A percentile compares a stretch with the other conserved stretches of the same genome.
phyloP scores from a whole-genome alignment of 2,797 vertebrate genomes.

The Falco berigora region DNA sequence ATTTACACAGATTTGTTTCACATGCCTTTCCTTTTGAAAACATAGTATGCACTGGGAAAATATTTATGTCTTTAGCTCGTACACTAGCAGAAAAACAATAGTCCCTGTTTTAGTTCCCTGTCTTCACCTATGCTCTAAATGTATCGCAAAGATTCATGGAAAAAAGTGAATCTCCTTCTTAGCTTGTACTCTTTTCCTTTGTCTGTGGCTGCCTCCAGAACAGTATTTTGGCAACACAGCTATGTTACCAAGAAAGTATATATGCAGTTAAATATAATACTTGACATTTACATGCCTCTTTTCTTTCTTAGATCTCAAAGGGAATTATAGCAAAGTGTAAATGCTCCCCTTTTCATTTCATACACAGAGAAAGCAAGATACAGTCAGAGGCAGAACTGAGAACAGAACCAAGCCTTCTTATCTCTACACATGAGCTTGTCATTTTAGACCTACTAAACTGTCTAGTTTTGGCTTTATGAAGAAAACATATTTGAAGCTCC shows the following conservation, averaged over 20 bases:
- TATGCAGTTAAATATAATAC: not conserved
- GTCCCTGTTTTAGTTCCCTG: not conserved
- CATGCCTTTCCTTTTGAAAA: not conserved
- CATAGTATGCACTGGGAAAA: not conserved
- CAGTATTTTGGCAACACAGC: not conserved
- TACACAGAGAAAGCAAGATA: not conserved
- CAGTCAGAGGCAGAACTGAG: not conserved
- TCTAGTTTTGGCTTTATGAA: not conserved
- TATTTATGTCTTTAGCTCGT: not conserved
- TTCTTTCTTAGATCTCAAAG: not conserved
- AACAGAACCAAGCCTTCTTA: not conserved
- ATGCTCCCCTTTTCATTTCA: not conserved
- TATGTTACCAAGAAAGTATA: not conserved
- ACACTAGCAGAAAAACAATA: not conserved
- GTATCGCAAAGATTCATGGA: not conserved
- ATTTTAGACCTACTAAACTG: not conserved
- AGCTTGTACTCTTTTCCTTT: not conserved
- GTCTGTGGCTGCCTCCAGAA: not conserved
- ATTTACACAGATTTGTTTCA: not conserved
- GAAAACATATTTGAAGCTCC: not conserved
- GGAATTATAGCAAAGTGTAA: not conserved
- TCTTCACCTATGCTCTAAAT: not conserved
- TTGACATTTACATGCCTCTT: not conserved
- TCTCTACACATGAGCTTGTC: not conserved
- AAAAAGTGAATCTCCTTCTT: not conserved